Percentiles rank a stretch among this genome's conserved stretches.
Conservation (phyloP, 2,888 invertebrate species). For the Acrobasis consociella region DNA sequence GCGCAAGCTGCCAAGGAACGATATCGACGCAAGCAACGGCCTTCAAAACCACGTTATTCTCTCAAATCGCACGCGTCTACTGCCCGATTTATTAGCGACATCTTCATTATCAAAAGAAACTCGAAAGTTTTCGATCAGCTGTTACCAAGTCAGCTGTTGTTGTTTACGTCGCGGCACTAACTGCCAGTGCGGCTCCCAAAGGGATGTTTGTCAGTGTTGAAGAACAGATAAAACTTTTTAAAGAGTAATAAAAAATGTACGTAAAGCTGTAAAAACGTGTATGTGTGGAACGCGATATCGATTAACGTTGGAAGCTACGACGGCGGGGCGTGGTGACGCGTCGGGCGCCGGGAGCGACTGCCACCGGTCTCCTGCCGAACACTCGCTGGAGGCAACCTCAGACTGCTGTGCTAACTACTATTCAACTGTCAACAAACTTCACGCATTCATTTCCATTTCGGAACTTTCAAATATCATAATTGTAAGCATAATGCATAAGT, state of each 20-base stretch:
- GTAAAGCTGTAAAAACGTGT: constrained; percentile 48
- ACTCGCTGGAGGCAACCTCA: constrained; percentile 47
- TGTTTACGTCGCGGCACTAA: constrained; percentile 48
- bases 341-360: constrained; percentile 69
- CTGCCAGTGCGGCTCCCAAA: constrained; percentile 34
- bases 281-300: constrained; percentile 56
- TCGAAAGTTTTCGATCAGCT: constrained; percentile 38
- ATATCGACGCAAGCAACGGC: constrained; percentile 62
- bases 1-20: constrained; percentile 63
- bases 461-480: background rate
- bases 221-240: constrained; percentile 48
- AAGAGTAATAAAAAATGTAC: constrained; percentile 51
- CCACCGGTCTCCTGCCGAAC: constrained; percentile 41
- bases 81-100: constrained; percentile 53
- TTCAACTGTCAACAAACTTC: constrained; percentile 28
- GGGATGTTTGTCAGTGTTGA: constrained; percentile 36
- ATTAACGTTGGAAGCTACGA: constrained; percentile 51
- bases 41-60: constrained; percentile 59
- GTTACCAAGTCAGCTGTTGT: constrained; percentile 53
- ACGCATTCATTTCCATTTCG: constrained; percentile 13
- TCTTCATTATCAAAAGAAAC: constrained; percentile 2
- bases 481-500: background rate
- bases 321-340: constrained; percentile 60
- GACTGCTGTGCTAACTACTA: constrained; percentile 33
- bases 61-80: constrained; percentile 52